A percentile compares a stretch with the other conserved stretches of the same genome.
Evolutionary conservation across 2,113 vertebrate species (phyloP).

Genomic region (Panthera leo): DNA sequence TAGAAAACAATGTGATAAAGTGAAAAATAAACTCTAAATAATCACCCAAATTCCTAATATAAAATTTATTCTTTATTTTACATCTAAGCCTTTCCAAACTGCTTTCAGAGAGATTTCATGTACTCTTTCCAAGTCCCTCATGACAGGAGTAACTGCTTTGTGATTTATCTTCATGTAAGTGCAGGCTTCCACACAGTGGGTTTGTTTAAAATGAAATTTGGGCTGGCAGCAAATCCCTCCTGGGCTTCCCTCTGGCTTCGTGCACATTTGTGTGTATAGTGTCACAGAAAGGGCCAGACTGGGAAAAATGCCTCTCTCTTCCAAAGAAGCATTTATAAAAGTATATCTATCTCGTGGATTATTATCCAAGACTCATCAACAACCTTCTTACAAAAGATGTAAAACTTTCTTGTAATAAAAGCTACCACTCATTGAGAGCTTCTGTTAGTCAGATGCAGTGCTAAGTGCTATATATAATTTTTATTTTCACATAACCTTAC

Average conservation of each 20-base stretch:
- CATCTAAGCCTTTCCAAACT: slow-evolving; percentile 2
- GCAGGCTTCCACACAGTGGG: not conserved
- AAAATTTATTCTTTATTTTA: slow-evolving; percentile 18
- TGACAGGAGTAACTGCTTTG: not conserved
- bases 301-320: not conserved
- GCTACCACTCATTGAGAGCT: not conserved
- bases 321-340: not conserved
- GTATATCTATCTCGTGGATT: not conserved
- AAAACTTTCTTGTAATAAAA: not conserved
- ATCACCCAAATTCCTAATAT: not conserved
- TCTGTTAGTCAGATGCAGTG: not conserved
- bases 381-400: not conserved
- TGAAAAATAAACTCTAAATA: slow-evolving; percentile 46
- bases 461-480: not conserved
- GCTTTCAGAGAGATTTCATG: not conserved
- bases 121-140: not conserved
- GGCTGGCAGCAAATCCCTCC: not conserved
- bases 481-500: slow-evolving; percentile 19
- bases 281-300: not conserved
- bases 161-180: not conserved
- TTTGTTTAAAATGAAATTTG: not conserved
- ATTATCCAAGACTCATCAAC: not conserved
- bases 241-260: not conserved
- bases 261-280: not conserved
- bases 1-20: not conserved